Conservation (phyloP, 2,888 invertebrate genomes). For the Pharmacophagus antenor region DNA sequence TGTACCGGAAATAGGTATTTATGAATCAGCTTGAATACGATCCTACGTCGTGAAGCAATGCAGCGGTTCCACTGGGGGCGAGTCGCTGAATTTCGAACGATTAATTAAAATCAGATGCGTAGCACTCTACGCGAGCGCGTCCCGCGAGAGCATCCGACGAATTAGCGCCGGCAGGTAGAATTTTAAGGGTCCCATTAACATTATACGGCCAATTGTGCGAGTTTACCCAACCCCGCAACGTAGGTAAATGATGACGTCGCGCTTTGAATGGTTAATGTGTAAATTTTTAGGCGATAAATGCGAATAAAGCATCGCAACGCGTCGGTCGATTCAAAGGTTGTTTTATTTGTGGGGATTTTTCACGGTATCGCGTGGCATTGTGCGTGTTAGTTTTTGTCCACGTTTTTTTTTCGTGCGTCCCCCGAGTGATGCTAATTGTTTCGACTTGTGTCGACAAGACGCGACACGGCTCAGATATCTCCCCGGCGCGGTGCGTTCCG, state of each 20-base stretch:
- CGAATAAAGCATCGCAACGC: constrained; percentile 39
- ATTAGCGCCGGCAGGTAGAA: constrained; percentile 37
- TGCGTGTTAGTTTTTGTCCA: constrained; percentile 47
- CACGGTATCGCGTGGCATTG: constrained; percentile 61
- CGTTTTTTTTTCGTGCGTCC: constrained; percentile 54
- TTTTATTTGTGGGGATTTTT: constrained; percentile 66
- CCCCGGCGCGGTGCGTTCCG: constrained; percentile 21
- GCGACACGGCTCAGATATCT: constrained; percentile 53
- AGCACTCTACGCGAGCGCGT: constrained; percentile 7
- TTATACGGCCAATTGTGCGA: constrained; percentile 46
- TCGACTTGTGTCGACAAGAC: constrained; percentile 66
- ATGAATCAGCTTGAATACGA: constrained; percentile 2
- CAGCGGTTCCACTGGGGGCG: constrained; percentile 4
- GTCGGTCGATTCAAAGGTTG: constrained; percentile 46
- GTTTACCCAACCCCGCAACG: constrained; percentile 42
- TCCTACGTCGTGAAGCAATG: constrained; percentile 8
- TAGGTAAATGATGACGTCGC: constrained; percentile 51
- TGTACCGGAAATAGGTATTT: constrained; percentile 31
- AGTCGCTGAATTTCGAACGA: constrained; percentile 18
- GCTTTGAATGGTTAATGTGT: constrained; percentile 43
- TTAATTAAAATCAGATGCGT: constrained; percentile 19
- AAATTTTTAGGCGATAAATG: constrained; percentile 47
- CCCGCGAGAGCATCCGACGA: constrained; percentile 34
- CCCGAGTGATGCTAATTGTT: constrained; percentile 51
- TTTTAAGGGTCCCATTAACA: constrained; percentile 51